Conservation (phyloP, 2,888 invertebrate genomes). For the Perdita meconis region DNA sequence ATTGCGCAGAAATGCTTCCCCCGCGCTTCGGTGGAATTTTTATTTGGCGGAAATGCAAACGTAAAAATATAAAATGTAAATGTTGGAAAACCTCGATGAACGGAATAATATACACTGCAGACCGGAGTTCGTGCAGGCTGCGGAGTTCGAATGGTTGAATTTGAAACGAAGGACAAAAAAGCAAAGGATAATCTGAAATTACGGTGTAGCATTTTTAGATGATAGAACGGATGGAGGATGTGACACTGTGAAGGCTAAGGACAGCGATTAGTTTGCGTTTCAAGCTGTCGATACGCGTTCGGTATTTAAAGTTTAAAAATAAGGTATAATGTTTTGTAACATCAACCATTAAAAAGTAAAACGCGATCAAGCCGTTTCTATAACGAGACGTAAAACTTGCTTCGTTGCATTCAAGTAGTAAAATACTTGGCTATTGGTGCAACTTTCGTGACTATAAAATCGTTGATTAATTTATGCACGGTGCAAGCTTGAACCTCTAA, state of each 20-base stretch:
- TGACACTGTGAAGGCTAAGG: too few relatives aligned
- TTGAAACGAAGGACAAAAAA: not conserved
- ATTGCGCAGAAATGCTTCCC: not conserved
- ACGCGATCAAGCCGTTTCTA: not conserved
- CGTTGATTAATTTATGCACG: constrained; percentile 38
- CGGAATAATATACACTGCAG: not conserved
- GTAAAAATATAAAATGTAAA: not conserved
- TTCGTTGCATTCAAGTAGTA: constrained; percentile 11
- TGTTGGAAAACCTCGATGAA: not conserved
- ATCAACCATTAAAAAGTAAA: not conserved
- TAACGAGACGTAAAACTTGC: constrained; percentile 6
- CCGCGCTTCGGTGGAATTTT: not conserved
- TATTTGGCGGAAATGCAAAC: not conserved
- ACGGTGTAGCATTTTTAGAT: too few relatives aligned
- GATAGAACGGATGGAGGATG: not conserved
- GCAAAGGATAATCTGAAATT: not conserved
- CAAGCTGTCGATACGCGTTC: not conserved
- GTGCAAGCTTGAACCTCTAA: not conserved
- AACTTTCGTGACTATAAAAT: constrained; percentile 19
- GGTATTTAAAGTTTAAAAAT: not conserved
- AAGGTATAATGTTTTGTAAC: not conserved
- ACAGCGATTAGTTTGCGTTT: constrained; percentile 14
- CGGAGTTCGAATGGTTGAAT: too few relatives aligned
- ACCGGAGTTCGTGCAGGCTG: not conserved
- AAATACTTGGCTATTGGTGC: not conserved